These are phyloP conservation scores for Gracilinanus agilis DNA, from an alignment of 2,113 vertebrate genomes.

Conservation along the genomic window DNA sequence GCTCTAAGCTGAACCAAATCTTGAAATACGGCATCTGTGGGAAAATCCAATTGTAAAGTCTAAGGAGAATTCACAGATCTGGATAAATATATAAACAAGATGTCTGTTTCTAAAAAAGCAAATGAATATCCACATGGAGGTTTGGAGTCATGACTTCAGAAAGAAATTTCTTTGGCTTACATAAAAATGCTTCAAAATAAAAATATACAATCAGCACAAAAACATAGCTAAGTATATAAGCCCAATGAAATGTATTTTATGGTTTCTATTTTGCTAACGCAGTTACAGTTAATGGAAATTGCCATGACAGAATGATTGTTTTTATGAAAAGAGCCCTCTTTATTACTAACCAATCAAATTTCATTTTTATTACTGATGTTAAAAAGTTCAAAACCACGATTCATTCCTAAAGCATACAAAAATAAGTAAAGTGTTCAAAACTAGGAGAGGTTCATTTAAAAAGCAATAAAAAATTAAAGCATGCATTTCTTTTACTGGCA, in stretches of 20 bases:
- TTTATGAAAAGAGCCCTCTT: slow-evolving; percentile 68
- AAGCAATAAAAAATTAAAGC: slow-evolving; percentile 73
- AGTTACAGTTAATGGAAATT: slow-evolving; percentile 70
- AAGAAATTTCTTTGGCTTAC: slow-evolving; percentile 61
- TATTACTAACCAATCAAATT: slow-evolving; percentile 76
- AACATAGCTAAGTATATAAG: slow-evolving; percentile 59
- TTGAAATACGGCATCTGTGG: background rate
- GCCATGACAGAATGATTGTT: slow-evolving; percentile 57
- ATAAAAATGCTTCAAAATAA: slow-evolving; percentile 65
- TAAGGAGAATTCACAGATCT: slow-evolving; percentile 12
- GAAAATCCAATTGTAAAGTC: slow-evolving; percentile 14
- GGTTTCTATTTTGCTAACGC: slow-evolving; percentile 53
- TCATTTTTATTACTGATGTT: slow-evolving; percentile 74
- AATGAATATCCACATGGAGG: slow-evolving; percentile 34
- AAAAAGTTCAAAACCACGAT: slow-evolving; percentile 75
- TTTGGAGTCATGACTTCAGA: slow-evolving; percentile 27
- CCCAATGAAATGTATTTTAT: slow-evolving; percentile 65
- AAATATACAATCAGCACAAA: slow-evolving; percentile 72
- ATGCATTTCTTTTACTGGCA: slow-evolving; percentile 75
- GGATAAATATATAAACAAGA: slow-evolving; percentile 42
- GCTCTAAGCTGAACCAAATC: slow-evolving; percentile 23
- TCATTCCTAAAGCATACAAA: slow-evolving; percentile 63
- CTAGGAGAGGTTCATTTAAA: slow-evolving; percentile 59
- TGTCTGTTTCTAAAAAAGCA: slow-evolving; percentile 3
- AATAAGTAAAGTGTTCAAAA: slow-evolving; percentile 74